These are phyloP conservation scores for Nematostella vectensis DNA, from an alignment of 92 coral and sea anemone species.

Conservation along the genomic window DNA sequence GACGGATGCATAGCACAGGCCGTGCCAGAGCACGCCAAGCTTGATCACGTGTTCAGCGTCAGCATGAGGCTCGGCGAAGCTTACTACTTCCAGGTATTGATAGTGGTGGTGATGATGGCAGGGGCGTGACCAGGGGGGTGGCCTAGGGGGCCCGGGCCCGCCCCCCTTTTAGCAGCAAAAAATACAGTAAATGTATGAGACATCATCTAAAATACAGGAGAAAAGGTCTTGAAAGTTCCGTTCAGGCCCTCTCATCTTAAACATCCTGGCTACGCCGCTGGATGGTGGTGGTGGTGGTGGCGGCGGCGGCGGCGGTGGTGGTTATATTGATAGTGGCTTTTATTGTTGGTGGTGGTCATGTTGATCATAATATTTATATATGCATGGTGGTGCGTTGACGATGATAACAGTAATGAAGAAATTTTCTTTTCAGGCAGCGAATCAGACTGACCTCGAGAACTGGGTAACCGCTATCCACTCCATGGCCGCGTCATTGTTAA, in stretches of 20 bases:
- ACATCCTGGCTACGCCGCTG: too few relatives aligned
- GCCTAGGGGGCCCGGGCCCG: too few relatives aligned
- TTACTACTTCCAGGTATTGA: conserved; percentile 79
- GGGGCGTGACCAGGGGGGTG: too few relatives aligned
- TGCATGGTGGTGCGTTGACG: background rate
- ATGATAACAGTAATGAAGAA: background rate
- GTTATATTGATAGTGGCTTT: background rate
- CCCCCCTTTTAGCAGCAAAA: too few relatives aligned
- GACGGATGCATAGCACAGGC: conserved; percentile 95
- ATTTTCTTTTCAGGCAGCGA: too few relatives aligned
- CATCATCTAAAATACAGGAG: too few relatives aligned
- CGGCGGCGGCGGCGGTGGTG: conserved; percentile 1
- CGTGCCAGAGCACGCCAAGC: conserved; percentile 92
- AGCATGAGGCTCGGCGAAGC: conserved; percentile 95
- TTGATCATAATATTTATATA: background rate
- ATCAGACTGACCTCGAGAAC: conserved; percentile 91
- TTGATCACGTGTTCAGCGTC: conserved; percentile 93
- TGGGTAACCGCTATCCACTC: conserved; percentile 95
- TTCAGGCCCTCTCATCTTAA: too few relatives aligned
- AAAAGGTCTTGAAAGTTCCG: too few relatives aligned
- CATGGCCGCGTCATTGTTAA: conserved; percentile 77
- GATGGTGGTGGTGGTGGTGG: conserved; percentile 5
- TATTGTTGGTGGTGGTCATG: background rate
- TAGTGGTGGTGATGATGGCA: too few relatives aligned
- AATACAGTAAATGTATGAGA: too few relatives aligned